phyloP scores from a whole-genome alignment of 2,113 vertebrate species.

The Pangasianodon gigas region DNA sequence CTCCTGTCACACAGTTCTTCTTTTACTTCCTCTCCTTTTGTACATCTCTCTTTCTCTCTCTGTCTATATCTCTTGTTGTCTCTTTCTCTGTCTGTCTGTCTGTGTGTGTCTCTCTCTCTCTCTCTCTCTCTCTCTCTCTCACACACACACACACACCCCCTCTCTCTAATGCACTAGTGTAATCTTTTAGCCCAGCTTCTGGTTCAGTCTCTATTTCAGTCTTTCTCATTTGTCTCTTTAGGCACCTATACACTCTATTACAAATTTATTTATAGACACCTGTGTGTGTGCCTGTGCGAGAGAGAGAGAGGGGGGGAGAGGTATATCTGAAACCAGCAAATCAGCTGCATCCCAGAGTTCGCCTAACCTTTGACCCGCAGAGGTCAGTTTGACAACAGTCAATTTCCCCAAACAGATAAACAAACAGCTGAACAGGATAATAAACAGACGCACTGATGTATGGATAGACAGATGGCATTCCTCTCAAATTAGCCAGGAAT shows the following conservation, averaged over 20 bases:
- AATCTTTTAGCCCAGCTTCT: constrained; percentile 18
- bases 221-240: constrained; percentile 33
- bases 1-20: not conserved
- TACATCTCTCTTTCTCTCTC: not conserved
- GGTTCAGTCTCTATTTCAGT: constrained; percentile 41
- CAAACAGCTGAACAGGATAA: constrained; percentile 31
- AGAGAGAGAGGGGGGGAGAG: not conserved
- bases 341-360: constrained; percentile 10
- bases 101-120: not conserved
- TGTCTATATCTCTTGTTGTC: not conserved
- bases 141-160: not conserved
- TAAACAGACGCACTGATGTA: not conserved
- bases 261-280: constrained; percentile 27
- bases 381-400: not conserved
- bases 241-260: constrained; percentile 22
- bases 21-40: not conserved
- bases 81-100: not conserved
- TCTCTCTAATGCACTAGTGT: not conserved
- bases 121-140: not conserved
- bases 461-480: constrained; percentile 6
- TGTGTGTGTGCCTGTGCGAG: not conserved
- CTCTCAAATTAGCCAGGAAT: not conserved
- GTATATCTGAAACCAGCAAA: not conserved
- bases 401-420: constrained; percentile 17
- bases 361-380: not conserved